A percentile compares a stretch with the other conserved stretches of the same genome.
These are phyloP conservation scores for Lycophotia porphyrea DNA, from an alignment of 2,888 invertebrate species.

Conservation along the genomic window DNA sequence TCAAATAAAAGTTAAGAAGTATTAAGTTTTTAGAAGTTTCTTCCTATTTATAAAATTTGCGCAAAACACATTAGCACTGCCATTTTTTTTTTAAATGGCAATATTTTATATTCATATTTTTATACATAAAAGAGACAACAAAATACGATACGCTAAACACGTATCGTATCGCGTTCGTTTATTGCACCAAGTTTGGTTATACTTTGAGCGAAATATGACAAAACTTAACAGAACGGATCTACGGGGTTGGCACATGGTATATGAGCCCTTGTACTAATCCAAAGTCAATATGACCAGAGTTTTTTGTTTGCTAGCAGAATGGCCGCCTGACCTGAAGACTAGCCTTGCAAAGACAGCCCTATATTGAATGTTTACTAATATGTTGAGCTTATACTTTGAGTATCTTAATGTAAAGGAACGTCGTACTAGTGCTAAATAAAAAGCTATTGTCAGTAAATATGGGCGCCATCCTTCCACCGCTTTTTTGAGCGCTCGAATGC, in stretches of 20 bases:
- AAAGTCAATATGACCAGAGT: slow-evolving; percentile 20
- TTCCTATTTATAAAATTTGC: slow-evolving; percentile 46
- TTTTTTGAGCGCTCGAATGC: slow-evolving; percentile 93
- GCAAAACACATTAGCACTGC: slow-evolving; percentile 52
- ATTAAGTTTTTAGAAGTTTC: slow-evolving; percentile 20
- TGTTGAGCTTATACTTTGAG: slow-evolving; percentile 48
- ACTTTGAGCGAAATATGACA: slow-evolving; percentile 8
- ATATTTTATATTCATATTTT: not conserved
- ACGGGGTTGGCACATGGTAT: slow-evolving; percentile 16
- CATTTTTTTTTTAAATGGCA: slow-evolving; percentile 37
- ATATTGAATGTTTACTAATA: slow-evolving; percentile 13
- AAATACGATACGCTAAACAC: slow-evolving; percentile 26
- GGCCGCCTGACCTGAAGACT: not conserved
- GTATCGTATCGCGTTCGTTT: slow-evolving; percentile 6
- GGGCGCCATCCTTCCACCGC: slow-evolving; percentile 85
- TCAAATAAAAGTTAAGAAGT: slow-evolving; percentile 46
- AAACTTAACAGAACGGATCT: slow-evolving; percentile 25
- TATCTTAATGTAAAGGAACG: slow-evolving; percentile 55
- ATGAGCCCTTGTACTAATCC: not conserved
- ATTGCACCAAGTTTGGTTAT: slow-evolving; percentile 38
- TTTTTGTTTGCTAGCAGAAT: not conserved
- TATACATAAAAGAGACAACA: not conserved
- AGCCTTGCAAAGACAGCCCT: slow-evolving; percentile 10
- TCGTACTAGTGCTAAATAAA: slow-evolving; percentile 31
- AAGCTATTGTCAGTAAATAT: slow-evolving; percentile 77